These are phyloP conservation scores for Tichodroma muraria DNA, from an alignment of 2,113 vertebrate species.

Conservation along the genomic window DNA sequence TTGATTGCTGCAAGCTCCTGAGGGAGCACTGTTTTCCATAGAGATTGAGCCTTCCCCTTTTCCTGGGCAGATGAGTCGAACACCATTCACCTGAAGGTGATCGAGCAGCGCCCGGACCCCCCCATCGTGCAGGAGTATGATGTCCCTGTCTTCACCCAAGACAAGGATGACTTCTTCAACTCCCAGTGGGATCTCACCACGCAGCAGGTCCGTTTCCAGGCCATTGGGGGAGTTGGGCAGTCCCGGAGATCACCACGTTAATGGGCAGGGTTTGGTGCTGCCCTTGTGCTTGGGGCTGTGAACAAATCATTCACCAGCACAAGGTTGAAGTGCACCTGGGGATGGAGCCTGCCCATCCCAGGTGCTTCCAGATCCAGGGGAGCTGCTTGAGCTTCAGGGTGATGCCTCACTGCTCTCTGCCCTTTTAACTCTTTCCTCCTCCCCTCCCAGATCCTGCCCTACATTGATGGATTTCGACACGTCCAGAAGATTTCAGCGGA, in stretches of 20 bases:
- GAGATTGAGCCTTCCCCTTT: background rate
- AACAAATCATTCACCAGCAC: background rate
- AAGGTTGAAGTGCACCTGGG: background rate
- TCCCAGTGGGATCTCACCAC: conserved; percentile 98
- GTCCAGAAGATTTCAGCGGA: conserved; percentile 97
- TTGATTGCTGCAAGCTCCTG: fast-evolving
- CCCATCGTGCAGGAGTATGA: conserved; percentile 92
- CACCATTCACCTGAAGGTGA: conserved; percentile 94
- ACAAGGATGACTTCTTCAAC: conserved; percentile 90
- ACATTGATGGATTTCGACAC: conserved; percentile 93
- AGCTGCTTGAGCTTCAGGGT: background rate
- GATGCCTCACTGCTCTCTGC: background rate
- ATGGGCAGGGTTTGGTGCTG: background rate
- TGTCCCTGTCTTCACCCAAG: conserved; percentile 90
- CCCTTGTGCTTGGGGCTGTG: background rate
- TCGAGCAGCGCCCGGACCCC: conserved; percentile 86
- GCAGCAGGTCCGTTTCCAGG: conserved; percentile 79
- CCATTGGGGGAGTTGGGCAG: background rate
- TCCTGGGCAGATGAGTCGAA: conserved; percentile 85
- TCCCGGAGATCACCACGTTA: fast-evolving
- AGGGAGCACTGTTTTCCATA: background rate
- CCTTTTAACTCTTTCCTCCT: background rate
- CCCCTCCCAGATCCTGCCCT: conserved; percentile 83
- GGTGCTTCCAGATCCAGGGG: fast-evolving
- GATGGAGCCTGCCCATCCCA: background rate